phyloP scores from a whole-genome alignment of 2,797 vertebrate species.

The Botia kubotai region DNA sequence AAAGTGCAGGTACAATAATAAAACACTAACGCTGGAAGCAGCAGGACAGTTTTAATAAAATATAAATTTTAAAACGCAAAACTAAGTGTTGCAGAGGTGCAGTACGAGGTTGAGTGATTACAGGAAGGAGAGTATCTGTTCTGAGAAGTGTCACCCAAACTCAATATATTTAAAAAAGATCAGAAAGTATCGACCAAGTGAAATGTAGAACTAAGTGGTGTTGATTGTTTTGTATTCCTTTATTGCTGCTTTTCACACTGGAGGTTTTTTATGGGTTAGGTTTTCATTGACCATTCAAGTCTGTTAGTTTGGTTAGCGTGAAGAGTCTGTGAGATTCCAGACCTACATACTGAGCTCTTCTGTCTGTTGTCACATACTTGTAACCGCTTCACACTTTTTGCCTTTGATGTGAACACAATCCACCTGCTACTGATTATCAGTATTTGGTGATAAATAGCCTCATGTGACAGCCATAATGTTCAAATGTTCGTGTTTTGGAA shows the following conservation, averaged over 20 bases:
- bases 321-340: not conserved
- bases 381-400: too few relatives aligned
- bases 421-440: not conserved
- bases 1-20: too few relatives aligned
- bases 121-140: not conserved
- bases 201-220: not conserved
- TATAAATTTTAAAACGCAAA: too few relatives aligned
- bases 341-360: not conserved
- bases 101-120: not conserved
- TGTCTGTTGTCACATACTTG: too few relatives aligned
- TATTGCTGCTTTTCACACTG: not conserved
- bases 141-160: not conserved
- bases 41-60: too few relatives aligned
- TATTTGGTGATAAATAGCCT: not conserved
- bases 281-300: not conserved
- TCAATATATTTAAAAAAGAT: not conserved
- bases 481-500: not conserved
- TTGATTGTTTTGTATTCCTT: not conserved
- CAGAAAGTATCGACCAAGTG: not conserved
- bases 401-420: too few relatives aligned
- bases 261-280: not conserved
- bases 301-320: not conserved
- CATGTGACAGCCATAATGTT: not conserved
- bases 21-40: too few relatives aligned
- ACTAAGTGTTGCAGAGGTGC: not conserved